Evolutionary conservation across 2,888 invertebrate genomes (phyloP).

Genomic region (Xylocampa areola): DNA sequence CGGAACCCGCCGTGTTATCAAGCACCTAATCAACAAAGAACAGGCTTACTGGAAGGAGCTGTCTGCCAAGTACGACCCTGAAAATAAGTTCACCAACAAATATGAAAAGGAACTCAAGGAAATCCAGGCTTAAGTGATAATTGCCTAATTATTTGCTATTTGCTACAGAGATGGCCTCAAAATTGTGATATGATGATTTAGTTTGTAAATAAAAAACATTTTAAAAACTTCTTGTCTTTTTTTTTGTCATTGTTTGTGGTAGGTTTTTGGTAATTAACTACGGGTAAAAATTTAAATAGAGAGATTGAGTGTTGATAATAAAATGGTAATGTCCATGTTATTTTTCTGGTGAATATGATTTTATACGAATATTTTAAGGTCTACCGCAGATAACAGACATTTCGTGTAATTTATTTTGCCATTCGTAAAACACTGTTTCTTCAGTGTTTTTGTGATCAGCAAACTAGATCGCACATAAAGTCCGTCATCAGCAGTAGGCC

Average conservation of each 20-base stretch:
- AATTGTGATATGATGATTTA: constrained; percentile 23
- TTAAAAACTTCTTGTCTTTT: background rate
- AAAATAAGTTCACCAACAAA: constrained; percentile 67
- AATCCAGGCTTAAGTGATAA: constrained; percentile 49
- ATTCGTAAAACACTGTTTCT: too few species aligned
- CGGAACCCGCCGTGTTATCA: constrained; percentile 67
- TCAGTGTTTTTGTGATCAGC: too few species aligned
- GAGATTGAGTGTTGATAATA: too few species aligned
- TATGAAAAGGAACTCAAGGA: constrained; percentile 74
- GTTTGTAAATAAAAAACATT: constrained; percentile 15
- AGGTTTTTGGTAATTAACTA: background rate
- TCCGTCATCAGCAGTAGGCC: too few species aligned
- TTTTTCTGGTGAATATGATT: background rate
- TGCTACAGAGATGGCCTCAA: background rate
- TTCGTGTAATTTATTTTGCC: too few species aligned
- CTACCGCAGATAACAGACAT: too few species aligned
- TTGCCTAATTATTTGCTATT: constrained; percentile 3
- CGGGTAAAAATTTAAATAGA: too few species aligned
- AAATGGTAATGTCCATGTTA: background rate
- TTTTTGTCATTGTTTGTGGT: background rate
- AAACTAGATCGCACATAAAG: too few species aligned
- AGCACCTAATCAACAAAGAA: constrained; percentile 71
- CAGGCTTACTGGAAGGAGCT: constrained; percentile 76
- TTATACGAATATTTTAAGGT: too few species aligned
- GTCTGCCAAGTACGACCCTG: constrained; percentile 77